phyloP scores from a whole-genome alignment of 1,140 invertebrate genomes.

The Hydropsyche tenuis region DNA sequence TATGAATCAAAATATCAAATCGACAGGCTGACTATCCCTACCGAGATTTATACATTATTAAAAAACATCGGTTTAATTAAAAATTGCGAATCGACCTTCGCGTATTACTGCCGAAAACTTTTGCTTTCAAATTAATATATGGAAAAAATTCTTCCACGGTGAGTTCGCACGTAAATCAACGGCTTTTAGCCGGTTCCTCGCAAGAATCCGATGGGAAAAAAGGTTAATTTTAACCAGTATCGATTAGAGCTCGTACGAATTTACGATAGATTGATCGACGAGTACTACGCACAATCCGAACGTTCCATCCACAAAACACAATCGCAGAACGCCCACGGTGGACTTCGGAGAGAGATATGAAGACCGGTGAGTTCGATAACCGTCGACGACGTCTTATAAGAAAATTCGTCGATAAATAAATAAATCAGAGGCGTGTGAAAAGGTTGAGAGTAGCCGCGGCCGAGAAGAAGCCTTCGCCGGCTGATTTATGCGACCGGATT shows the following conservation, averaged over 20 bases:
- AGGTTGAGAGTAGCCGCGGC: background rate
- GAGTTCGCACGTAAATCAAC: slow-evolving; percentile 31
- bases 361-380: too few relatives aligned
- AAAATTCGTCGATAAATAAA: slow-evolving; percentile 11
- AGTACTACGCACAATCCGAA: background rate
- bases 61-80: slow-evolving; percentile 24
- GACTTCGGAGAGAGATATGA: too few relatives aligned
- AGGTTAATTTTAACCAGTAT: background rate
- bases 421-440: slow-evolving; percentile 17
- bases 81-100: slow-evolving; percentile 26
- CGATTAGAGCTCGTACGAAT: background rate
- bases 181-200: background rate
- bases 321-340: too few relatives aligned
- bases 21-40: background rate
- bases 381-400: background rate
- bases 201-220: slow-evolving; percentile 12
- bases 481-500: slow-evolving; percentile 24
- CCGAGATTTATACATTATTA: background rate
- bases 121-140: slow-evolving; percentile 31
- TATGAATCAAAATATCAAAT: too few relatives aligned
- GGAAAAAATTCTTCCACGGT: slow-evolving; percentile 9
- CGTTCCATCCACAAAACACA: background rate
- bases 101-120: slow-evolving; percentile 15
- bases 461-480: background rate
- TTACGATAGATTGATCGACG: background rate